Base-by-base conservation (phyloP, 2,797 vertebrate genomes). In the Numenius phaeopus region DNA sequence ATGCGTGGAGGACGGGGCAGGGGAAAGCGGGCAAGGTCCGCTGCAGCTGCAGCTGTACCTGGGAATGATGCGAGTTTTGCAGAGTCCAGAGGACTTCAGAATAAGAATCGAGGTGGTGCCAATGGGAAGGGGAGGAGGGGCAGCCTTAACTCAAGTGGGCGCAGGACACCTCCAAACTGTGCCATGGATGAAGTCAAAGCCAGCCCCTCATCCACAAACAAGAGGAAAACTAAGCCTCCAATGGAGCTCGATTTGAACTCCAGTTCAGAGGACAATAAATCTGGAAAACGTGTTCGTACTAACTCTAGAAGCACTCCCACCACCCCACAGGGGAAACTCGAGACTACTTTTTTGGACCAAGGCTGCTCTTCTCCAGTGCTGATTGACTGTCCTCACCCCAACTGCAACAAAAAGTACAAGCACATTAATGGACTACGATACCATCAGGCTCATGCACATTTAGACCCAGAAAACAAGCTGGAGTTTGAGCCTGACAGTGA, bases 321-420 rank as follows among this genome's bases (percentile, higher is more conserved):
- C 62, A 99, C 99, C 8, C 99, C 99, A 4, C 99, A 99, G 93
- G 99, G 99, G 66, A 99, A 99, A 96, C 98, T 98, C 0, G 99
- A 99, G 91, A 97, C 98, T 29, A 97, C 98, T 24, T 99, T 99
- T 98, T 98, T 99, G 98, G 99, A 99, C 96, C 99, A 99, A 57
- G 99, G 99, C 55, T 99, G 99, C 81, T 98, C 99, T 75, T 99
- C 99, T 23, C 99, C 99, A 4, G 99, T 99, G 81, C 98, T 99
- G 82, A 99, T 99, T n/a, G 99, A 99, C 96, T 99, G 99, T 91
- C 99, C 99, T 50, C 99, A 99, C 93, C 99, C 99, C 54, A 99
- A 99, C 97, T 99, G 99, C 98, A 99, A 99, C 99, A 99, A 99
- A 97, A 99, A 99, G 94, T 99, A 99, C 98, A 99, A 99, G 98